A percentile compares a stretch with the other conserved stretches of the same genome.
Conservation (phyloP, 2,113 vertebrate species). For the Sardina pilchardus region DNA sequence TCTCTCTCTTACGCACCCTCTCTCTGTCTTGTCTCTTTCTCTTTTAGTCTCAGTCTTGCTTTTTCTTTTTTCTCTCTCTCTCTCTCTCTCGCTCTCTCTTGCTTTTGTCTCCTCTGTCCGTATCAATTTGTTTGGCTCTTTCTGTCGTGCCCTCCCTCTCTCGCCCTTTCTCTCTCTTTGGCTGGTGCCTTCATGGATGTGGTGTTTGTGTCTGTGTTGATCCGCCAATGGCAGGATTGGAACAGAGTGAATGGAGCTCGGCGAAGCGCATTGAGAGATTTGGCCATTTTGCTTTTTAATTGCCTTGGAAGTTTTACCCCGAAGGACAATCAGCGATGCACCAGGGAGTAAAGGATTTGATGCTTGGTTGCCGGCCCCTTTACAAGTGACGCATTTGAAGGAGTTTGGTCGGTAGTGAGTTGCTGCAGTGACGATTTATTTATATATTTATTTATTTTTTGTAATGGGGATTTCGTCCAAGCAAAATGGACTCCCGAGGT, state of each 20-base stretch:
- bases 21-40: background rate
- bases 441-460: conserved; percentile 2
- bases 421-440: background rate
- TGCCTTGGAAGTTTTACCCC: conserved; percentile 17
- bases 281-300: conserved; percentile 28
- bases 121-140: background rate
- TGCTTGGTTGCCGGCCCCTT: background rate
- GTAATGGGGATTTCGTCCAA: conserved; percentile 42
- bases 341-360: conserved; percentile 4
- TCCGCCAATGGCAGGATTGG: conserved; percentile 3
- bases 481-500: conserved; percentile 34
- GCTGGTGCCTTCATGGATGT: background rate
- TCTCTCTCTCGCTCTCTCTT: background rate
- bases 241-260: background rate
- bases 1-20: background rate
- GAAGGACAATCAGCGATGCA: conserved; percentile 9
- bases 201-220: conserved; percentile 8
- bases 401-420: conserved; percentile 18
- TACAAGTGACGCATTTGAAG: background rate
- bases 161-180: background rate
- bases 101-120: background rate
- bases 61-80: background rate
- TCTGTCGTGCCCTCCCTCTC: background rate
- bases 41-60: background rate
- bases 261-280: conserved; percentile 6